These are phyloP conservation scores for Microcebus tavaratra DNA, from an alignment of 2,113 vertebrate genomes.

Conservation along the genomic window DNA sequence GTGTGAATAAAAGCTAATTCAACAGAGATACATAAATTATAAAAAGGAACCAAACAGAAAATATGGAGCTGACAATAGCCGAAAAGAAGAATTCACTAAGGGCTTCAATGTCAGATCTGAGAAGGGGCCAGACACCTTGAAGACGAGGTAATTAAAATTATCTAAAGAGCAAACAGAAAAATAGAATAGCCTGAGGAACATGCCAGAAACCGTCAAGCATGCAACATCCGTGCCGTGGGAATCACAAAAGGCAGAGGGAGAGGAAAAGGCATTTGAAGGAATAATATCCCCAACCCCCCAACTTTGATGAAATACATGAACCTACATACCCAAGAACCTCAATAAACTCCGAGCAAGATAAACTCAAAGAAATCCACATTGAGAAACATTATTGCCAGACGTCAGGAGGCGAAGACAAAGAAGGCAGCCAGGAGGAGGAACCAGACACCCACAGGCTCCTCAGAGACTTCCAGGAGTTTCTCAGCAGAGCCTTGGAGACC, in stretches of 20 bases:
- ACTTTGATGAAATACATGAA: not conserved
- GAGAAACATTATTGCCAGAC: not conserved
- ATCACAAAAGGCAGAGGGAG: not conserved
- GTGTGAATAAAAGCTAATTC: not conserved
- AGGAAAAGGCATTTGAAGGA: not conserved
- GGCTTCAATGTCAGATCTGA: not conserved
- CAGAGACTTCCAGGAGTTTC: not conserved
- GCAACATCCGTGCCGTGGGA: rapidly evolving
- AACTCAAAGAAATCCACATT: not conserved
- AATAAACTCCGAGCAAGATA: not conserved
- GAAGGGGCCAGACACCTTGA: too few species aligned
- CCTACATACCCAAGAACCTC: not conserved
- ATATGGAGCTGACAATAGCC: not conserved
- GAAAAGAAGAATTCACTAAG: not conserved
- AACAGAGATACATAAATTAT: not conserved
- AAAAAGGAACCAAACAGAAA: not conserved
- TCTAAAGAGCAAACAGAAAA: not conserved
- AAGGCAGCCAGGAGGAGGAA: not conserved
- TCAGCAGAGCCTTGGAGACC: not conserved
- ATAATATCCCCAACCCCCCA: not conserved
- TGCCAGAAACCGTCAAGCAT: not conserved
- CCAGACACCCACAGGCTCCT: not conserved
- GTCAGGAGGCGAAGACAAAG: not conserved
- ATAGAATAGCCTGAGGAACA: not conserved
- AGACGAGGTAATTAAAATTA: not conserved